Evolutionary conservation across 2,888 invertebrate species (phyloP).

Genomic region (Callinectes sapidus): DNA sequence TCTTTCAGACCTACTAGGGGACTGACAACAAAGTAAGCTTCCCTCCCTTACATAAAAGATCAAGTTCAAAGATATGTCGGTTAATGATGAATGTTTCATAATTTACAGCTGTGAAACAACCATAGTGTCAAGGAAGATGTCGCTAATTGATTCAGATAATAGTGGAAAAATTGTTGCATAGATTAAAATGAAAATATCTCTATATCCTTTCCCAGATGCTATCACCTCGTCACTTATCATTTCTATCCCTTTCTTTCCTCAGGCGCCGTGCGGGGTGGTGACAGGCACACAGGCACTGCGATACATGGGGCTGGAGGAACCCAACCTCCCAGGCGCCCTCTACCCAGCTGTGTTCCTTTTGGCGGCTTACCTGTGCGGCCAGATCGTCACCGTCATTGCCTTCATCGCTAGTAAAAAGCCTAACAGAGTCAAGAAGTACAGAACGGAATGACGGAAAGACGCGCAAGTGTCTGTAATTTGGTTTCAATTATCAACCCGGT

Average conservation of each 20-base stretch:
- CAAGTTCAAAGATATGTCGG: not conserved
- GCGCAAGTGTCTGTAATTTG: not conserved
- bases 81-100: no score
- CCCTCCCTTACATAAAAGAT: no score
- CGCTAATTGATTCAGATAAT: no score
- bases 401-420: conserved; percentile 65
- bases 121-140: no score
- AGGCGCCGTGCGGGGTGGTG: conserved; percentile 72
- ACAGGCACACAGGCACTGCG: conserved; percentile 69
- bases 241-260: conserved; percentile 6
- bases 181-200: not conserved
- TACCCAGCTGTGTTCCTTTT: conserved; percentile 69
- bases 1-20: no score
- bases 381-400: conserved; percentile 60
- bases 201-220: not conserved
- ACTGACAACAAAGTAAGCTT: no score
- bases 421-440: conserved; percentile 66
- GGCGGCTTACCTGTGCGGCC: conserved; percentile 62
- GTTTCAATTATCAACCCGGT: not conserved
- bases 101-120: no score
- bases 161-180: not conserved
- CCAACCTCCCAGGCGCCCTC: conserved; percentile 50
- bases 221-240: not conserved
- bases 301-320: conserved; percentile 68
- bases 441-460: conserved; percentile 53